phyloP scores from a whole-genome alignment of 2,888 invertebrate species.

The Entomobrya multifasciata region DNA sequence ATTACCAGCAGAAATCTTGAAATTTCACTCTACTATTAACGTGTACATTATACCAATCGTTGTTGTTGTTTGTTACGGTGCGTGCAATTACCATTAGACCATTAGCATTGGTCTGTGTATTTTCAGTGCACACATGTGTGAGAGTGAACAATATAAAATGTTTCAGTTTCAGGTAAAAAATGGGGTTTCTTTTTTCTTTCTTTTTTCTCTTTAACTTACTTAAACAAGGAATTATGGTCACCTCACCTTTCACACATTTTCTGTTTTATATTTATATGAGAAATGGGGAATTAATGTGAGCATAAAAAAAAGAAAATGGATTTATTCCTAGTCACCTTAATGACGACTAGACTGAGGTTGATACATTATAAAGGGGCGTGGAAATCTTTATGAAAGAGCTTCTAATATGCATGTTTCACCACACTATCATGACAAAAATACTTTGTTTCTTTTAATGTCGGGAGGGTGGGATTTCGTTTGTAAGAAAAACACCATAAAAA shows the following conservation, averaged over 20 bases:
- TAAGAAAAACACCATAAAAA: too few relatives aligned
- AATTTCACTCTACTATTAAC: not conserved
- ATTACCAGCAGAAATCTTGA: slow-evolving; percentile 1
- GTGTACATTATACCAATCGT: not conserved
- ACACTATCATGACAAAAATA: too few relatives aligned
- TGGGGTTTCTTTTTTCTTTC: slow-evolving; percentile 2
- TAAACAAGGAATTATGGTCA: slow-evolving; percentile 43
- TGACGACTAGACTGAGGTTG: not conserved
- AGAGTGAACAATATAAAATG: not conserved
- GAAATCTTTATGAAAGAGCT: too few relatives aligned
- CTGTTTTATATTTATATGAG: slow-evolving; percentile 23
- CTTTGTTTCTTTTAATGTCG: too few relatives aligned
- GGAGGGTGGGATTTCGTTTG: too few relatives aligned
- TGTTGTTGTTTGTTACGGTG: too few relatives aligned
- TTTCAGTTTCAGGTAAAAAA: slow-evolving; percentile 12
- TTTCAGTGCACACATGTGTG: not conserved
- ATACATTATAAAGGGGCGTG: too few relatives aligned
- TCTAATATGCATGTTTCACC: too few relatives aligned
- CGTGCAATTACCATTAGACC: too few relatives aligned
- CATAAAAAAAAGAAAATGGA: slow-evolving; percentile 54
- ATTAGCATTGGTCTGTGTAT: too few relatives aligned
- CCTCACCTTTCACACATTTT: slow-evolving; percentile 42
- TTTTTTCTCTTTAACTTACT: slow-evolving; percentile 4
- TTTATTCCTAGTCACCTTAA: slow-evolving; percentile 13
- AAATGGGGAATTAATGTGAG: slow-evolving; percentile 43